Base-by-base conservation (phyloP, 2,113 vertebrate genomes). In the zebrafish (Danio rerio) region DNA sequence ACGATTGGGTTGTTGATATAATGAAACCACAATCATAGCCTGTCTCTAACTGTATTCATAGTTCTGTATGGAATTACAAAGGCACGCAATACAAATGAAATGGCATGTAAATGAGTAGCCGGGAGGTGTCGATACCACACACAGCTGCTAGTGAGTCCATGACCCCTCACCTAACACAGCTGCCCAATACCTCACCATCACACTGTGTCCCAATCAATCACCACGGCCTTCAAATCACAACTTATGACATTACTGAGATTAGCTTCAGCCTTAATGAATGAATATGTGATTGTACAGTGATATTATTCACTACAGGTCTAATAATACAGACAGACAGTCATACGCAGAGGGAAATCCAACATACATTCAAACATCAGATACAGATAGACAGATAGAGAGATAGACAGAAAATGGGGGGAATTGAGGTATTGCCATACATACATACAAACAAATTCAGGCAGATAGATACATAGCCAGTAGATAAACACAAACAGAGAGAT, bases 161-260 rank as follows among this genome's bases (percentile, higher is more conserved):
- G 74, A 78, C 65, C 81, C 52, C 45, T 78, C 40, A 71, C 73
- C 81, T 83, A 53, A 45, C 20, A 16, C 73, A 83, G 47, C 45
- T 69, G 63, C n/a, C 61, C 77, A 52, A 3, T 2, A 55, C 49
- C 50, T 53, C 61, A 79, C 76, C 76, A 66, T 78, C 62, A 52
- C 61, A 78, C 61, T 9, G 21, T 52, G 59, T 55, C 61, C 76
- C 15, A 66, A 68, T 79, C 49, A 53, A 66, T 79, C 77, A 79
- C 47, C 45, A 53, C 16, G 45, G 75, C 45, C 45, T 78, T 13
- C 74, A 65, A 0, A 62, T 31, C 59, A 78, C 45, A 58, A 15
- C 10, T 61, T n/a, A 50, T 55, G 31, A 15, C 21, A 65, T 66
- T 66, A 55, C 21, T 79, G 20, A 15, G 7, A 78, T 63, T 40